Evolutionary conservation across 2,888 invertebrate species (phyloP).

Genomic region (Chydorus sphaericus): DNA sequence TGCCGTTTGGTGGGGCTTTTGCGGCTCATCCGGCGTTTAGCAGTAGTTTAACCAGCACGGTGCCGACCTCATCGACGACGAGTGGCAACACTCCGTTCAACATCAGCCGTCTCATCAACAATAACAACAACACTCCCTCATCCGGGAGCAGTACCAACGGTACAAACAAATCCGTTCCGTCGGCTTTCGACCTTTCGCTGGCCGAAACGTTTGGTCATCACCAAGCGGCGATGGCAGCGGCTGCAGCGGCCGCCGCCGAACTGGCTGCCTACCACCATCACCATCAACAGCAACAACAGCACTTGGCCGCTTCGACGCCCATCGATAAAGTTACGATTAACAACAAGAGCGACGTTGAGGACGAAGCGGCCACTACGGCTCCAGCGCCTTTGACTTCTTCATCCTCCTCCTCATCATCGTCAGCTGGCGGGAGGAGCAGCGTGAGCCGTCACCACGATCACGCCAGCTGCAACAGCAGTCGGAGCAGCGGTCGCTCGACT

Average conservation of each 20-base stretch:
- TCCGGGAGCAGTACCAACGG: not conserved
- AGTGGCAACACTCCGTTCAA: too few species aligned
- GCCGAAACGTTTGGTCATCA: not conserved
- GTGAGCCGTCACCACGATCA: not conserved
- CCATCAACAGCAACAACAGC: slow-evolving; percentile 18
- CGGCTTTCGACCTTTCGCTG: not conserved
- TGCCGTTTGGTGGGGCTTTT: not conserved
- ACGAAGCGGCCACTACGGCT: not conserved
- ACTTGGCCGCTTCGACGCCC: slow-evolving; percentile 8
- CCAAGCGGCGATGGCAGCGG: not conserved
- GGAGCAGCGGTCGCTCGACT: not conserved
- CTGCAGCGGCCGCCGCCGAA: not conserved
- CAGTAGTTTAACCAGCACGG: too few species aligned
- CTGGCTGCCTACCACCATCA: slow-evolving; percentile 4
- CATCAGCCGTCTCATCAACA: not conserved
- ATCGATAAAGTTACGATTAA: too few species aligned
- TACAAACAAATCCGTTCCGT: not conserved
- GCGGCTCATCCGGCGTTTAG: not conserved
- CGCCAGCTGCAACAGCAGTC: not conserved
- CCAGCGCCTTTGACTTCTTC: not conserved
- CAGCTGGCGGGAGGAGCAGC: not conserved
- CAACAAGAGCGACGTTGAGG: too few species aligned
- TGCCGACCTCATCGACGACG: too few species aligned
- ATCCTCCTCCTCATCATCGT: not conserved
- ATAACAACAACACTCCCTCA: not conserved